Conservation (phyloP, 2,888 invertebrate species). For the Drosophila rubida region DNA sequence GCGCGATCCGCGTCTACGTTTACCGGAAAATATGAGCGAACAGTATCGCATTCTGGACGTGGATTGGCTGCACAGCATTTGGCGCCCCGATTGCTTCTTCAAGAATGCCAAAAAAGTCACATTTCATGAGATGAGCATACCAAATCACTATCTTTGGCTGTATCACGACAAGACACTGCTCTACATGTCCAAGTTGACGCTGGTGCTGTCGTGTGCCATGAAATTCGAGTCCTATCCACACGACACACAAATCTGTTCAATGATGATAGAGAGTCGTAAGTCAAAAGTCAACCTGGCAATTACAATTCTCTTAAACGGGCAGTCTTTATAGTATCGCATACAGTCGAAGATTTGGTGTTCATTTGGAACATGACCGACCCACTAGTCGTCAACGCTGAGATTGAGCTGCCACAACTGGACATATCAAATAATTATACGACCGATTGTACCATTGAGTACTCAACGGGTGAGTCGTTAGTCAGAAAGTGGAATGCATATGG, state of each 20-base stretch:
- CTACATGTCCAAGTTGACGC: slow-evolving; percentile 96
- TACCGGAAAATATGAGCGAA: slow-evolving; percentile 97
- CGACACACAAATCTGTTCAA: slow-evolving; percentile 96
- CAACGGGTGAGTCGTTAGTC: slow-evolving; percentile 86
- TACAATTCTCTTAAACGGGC: slow-evolving; percentile 4
- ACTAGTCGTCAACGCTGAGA: slow-evolving; percentile 94
- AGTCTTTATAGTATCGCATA: slow-evolving; percentile 92
- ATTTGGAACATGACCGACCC: slow-evolving; percentile 97
- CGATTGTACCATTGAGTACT: slow-evolving; percentile 96
- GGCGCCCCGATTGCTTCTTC: slow-evolving; percentile 97
- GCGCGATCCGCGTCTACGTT: slow-evolving; percentile 93
- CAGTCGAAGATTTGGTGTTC: slow-evolving; percentile 96
- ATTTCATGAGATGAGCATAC: slow-evolving; percentile 97
- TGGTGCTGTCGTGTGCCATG: slow-evolving; percentile 97
- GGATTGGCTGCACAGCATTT: slow-evolving; percentile 95
- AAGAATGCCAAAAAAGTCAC: slow-evolving; percentile 97
- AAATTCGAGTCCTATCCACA: slow-evolving; percentile 97
- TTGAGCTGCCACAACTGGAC: slow-evolving; percentile 94
- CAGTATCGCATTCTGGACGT: slow-evolving; percentile 95
- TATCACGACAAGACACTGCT: slow-evolving; percentile 96
- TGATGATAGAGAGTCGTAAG: slow-evolving; percentile 98
- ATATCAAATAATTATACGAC: slow-evolving; percentile 95
- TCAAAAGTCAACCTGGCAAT: slow-evolving; percentile 63
- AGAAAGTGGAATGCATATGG: neutral
- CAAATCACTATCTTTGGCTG: slow-evolving; percentile 96